Percentiles rank a stretch among this genome's conserved stretches.
Evolutionary conservation across 1,140 invertebrate genomes (phyloP).

Genomic region (Macrotrachela quadricornifera): DNA sequence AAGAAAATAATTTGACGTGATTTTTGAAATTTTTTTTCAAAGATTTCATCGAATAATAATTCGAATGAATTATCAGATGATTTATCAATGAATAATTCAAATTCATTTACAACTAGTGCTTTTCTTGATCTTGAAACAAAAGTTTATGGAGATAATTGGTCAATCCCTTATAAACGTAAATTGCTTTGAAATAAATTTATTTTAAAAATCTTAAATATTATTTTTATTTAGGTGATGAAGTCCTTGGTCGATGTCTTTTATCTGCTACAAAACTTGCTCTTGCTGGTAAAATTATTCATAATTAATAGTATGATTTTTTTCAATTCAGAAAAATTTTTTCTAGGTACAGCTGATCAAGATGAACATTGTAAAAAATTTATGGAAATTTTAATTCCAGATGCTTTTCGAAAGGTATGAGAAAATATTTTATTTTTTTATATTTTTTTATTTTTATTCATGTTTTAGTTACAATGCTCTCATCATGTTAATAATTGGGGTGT

Average conservation of each 20-base stretch:
- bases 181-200: no score
- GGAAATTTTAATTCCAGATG: slow-evolving; percentile 34
- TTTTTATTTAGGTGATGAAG: no score
- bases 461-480: slow-evolving; percentile 27
- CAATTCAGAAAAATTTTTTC: neutral
- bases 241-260: slow-evolving; percentile 32
- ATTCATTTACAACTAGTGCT: slow-evolving; percentile 33
- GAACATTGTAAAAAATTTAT: slow-evolving; percentile 33
- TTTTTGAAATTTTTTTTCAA: no score
- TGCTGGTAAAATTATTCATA: slow-evolving; percentile 20
- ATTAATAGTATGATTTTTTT: neutral
- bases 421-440: neutral
- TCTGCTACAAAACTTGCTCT: slow-evolving; percentile 30
- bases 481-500: slow-evolving; percentile 33
- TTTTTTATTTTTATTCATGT: slow-evolving; percentile 9
- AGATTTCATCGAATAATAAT: no score
- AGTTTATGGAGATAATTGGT: slow-evolving; percentile 37
- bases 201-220: no score
- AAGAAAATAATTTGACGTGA: no score
- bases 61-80: no score
- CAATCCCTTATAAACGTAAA: slow-evolving; percentile 33
- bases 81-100: neutral
- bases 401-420: slow-evolving; percentile 30
- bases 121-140: slow-evolving; percentile 35
- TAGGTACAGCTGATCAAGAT: slow-evolving; percentile 30